Evolutionary conservation across 2,113 vertebrate genomes (phyloP).

Genomic region (Formicarius rufipectus): DNA sequence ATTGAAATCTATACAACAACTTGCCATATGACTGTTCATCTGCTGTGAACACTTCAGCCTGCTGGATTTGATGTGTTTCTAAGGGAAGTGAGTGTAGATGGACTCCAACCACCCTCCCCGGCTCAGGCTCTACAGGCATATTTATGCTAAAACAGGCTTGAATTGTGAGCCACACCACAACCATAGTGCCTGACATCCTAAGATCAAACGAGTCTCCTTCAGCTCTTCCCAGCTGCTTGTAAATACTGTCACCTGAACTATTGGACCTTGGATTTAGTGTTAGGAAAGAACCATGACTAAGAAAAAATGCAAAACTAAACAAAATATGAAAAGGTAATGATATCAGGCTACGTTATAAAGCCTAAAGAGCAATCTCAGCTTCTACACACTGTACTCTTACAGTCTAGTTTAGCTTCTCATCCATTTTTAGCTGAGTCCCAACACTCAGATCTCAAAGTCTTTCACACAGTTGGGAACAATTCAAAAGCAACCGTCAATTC

Average conservation of each 20-base stretch:
- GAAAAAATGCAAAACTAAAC: neutral
- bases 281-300: neutral
- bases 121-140: neutral
- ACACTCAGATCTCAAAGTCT: neutral
- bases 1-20: neutral
- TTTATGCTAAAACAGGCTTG: neutral
- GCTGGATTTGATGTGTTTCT: neutral
- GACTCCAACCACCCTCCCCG: neutral
- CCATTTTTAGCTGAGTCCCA: neutral
- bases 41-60: neutral
- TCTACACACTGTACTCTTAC: neutral
- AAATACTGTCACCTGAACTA: neutral
- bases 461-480: neutral
- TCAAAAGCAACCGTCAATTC: too few relatives aligned
- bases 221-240: neutral
- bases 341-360: accelerated
- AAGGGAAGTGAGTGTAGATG: neutral
- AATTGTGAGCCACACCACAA: neutral
- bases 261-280: neutral
- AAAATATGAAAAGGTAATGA: neutral
- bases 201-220: neutral
- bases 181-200: neutral
- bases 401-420: neutral
- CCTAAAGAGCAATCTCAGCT: neutral
- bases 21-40: neutral